These are phyloP conservation scores for Leptopterna dolabrata DNA, from an alignment of 2,888 invertebrate species.

Conservation along the genomic window DNA sequence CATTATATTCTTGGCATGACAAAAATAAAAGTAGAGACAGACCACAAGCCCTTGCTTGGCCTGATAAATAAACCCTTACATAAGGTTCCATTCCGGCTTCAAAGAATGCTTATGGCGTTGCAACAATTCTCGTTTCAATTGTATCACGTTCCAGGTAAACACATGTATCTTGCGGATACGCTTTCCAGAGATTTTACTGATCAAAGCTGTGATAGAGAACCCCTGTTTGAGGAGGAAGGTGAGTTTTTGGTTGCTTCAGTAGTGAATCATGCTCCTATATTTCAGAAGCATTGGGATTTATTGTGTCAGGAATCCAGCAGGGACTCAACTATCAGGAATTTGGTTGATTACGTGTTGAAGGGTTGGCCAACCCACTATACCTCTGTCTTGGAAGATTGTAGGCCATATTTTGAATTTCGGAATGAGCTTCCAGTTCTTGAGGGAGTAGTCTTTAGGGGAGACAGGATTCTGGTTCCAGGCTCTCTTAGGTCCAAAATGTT, in stretches of 20 bases:
- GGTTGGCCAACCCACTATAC: not conserved
- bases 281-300: conserved; percentile 55
- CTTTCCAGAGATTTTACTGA: not conserved
- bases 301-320: conserved; percentile 57
- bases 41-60: conserved; percentile 52
- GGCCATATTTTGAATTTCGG: conserved; percentile 47
- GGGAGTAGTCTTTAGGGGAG: not conserved
- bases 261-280: conserved; percentile 59
- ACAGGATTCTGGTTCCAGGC: conserved; percentile 43
- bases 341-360: not conserved
- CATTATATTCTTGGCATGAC: conserved; percentile 61
- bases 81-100: conserved; percentile 54
- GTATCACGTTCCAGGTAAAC: not conserved
- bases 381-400: not conserved
- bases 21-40: conserved; percentile 39
- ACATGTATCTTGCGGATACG: not conserved
- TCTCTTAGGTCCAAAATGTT: conserved; percentile 25
- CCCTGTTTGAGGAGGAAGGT: conserved; percentile 11
- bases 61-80: conserved; percentile 52
- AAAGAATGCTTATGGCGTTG: conserved; percentile 49
- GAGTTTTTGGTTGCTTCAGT: conserved; percentile 58
- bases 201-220: not conserved
- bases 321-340: not conserved
- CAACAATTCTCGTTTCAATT: not conserved
- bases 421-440: conserved; percentile 46